phyloP scores from a whole-genome alignment of 2,888 invertebrate genomes.

The Philaethria dido region DNA sequence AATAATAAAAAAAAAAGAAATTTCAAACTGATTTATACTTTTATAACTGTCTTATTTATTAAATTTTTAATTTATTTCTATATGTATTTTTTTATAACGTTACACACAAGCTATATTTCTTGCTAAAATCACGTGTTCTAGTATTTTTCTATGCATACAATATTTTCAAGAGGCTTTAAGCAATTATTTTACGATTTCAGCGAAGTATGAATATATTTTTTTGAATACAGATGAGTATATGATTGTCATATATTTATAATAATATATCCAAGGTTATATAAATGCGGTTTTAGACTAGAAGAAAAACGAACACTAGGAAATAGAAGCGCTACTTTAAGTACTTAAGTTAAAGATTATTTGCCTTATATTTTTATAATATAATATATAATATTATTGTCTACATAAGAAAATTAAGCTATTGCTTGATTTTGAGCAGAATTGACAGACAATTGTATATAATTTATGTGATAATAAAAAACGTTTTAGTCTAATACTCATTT shows the following conservation, averaged over 20 bases:
- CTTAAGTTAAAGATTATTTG: neutral
- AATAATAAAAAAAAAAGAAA: too few relatives aligned
- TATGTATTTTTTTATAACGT: too few relatives aligned
- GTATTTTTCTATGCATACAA: too few relatives aligned
- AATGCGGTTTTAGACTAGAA: slow-evolving; percentile 19
- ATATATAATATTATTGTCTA: slow-evolving; percentile 2
- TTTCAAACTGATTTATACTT: too few relatives aligned
- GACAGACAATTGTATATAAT: slow-evolving; percentile 4
- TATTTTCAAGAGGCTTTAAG: too few relatives aligned
- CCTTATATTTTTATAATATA: neutral
- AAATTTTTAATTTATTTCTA: too few relatives aligned
- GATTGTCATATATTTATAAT: neutral
- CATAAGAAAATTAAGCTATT: slow-evolving; percentile 8
- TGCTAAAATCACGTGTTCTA: too few relatives aligned
- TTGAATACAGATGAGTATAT: neutral
- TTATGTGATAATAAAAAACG: neutral
- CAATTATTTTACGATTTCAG: too few relatives aligned
- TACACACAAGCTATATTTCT: neutral
- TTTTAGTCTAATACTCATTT: neutral
- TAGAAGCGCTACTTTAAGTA: neutral
- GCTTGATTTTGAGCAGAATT: slow-evolving; percentile 25
- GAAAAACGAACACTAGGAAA: neutral
- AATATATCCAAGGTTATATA: neutral
- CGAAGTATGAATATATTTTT: neutral
- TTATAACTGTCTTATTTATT: too few relatives aligned